Evolutionary conservation across 2,888 invertebrate species (phyloP).

Genomic region (Synergus laeviventris): DNA sequence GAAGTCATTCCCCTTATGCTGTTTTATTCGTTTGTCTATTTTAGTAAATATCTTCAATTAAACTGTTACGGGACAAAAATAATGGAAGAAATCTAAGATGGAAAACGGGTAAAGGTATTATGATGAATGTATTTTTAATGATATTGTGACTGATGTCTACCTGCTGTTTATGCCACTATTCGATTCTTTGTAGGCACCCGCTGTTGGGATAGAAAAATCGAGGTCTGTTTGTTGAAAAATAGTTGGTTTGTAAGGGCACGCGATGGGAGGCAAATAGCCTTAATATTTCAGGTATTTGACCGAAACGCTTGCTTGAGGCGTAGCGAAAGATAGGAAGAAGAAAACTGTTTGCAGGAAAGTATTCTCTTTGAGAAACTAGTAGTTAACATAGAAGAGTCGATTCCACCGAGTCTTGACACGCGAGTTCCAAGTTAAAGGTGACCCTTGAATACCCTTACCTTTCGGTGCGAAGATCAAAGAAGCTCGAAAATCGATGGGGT

Average conservation of each 20-base stretch:
- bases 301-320: background rate
- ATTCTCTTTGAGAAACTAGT: constrained; percentile 54
- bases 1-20: background rate
- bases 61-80: too few relatives aligned
- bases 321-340: constrained; percentile 35
- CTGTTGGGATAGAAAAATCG: constrained; percentile 29
- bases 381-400: constrained; percentile 52
- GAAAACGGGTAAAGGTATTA: background rate
- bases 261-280: constrained; percentile 20
- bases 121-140: constrained; percentile 14
- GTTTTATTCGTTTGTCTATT: background rate
- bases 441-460: constrained; percentile 54
- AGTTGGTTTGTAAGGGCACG: constrained; percentile 15
- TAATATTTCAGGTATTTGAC: constrained; percentile 46
- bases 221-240: background rate
- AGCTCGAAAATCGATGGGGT: constrained; percentile 60
- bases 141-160: background rate
- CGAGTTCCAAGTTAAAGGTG: constrained; percentile 57
- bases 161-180: constrained; percentile 49
- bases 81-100: too few relatives aligned
- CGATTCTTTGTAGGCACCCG: background rate
- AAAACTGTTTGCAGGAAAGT: constrained; percentile 45
- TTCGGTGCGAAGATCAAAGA: constrained; percentile 62
- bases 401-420: constrained; percentile 55
- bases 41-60: background rate